Conservation (phyloP, 1,140 invertebrate genomes). For the Zaprionus inermis region DNA sequence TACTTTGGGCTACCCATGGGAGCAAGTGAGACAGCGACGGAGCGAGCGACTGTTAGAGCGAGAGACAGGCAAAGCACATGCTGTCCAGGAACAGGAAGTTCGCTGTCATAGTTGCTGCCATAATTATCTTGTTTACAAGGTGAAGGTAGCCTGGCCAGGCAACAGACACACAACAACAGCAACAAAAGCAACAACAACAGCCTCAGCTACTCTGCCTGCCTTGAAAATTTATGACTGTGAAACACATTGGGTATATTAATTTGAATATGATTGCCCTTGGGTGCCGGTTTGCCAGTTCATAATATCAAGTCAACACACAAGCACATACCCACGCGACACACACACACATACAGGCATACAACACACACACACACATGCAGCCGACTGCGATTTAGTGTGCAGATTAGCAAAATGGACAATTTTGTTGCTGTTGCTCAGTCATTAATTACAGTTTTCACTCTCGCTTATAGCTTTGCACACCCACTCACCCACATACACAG, state of each 20-base stretch:
- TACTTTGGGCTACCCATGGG: conserved; percentile 53
- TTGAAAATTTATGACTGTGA: conserved; percentile 76
- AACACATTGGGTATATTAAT: conserved; percentile 83
- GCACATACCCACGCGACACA: conserved; percentile 5
- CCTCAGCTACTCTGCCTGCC: conserved; percentile 29
- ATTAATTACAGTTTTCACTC: conserved; percentile 79
- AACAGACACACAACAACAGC: conserved; percentile 20
- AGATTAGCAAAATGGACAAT: conserved; percentile 79
- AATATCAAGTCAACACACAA: conserved; percentile 61
- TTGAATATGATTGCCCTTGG: conserved; percentile 80
- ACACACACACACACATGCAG: conserved; percentile 8
- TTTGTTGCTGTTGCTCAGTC: conserved; percentile 48
- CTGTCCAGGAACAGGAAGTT: conserved; percentile 69
- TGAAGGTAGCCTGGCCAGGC: conserved; percentile 64
- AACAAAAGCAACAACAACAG: conserved; percentile 32
- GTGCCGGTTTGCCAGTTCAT: conserved; percentile 65
- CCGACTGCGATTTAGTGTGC: conserved; percentile 47
- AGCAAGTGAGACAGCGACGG: not conserved
- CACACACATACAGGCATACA: conserved; percentile 18
- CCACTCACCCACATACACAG: not conserved
- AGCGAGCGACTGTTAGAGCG: not conserved
- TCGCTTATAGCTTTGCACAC: conserved; percentile 34
- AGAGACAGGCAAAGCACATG: not conserved
- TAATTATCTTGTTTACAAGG: conserved; percentile 83
- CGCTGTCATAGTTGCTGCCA: conserved; percentile 81